A percentile compares a stretch with the other conserved stretches of the same genome.
These are phyloP conservation scores for Andrena hattorfiana DNA, from an alignment of 2,888 invertebrate genomes.

Conservation along the genomic window DNA sequence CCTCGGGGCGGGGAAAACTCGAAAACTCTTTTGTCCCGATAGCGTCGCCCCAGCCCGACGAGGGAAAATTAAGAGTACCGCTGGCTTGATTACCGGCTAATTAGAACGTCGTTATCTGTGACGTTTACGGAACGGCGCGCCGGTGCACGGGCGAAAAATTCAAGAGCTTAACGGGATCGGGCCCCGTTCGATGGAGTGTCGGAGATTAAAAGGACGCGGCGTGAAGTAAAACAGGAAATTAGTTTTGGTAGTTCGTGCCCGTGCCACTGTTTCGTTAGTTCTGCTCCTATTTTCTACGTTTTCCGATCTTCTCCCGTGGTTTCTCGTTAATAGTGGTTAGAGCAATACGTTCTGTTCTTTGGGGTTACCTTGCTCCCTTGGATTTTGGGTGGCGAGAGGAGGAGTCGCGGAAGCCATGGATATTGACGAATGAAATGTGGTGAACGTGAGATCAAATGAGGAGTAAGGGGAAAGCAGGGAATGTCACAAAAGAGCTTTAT, in stretches of 20 bases:
- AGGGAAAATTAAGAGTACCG: constrained; percentile 45
- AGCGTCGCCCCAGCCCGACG: constrained; percentile 12
- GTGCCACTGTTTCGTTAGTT: constrained; percentile 48
- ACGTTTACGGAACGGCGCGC: constrained; percentile 29
- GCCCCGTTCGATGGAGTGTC: constrained; percentile 28
- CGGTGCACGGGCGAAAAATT: constrained; percentile 29
- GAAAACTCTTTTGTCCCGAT: constrained; percentile 36
- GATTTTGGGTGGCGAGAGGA: background rate
- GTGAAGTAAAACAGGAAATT: constrained; percentile 60
- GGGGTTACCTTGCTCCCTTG: background rate
- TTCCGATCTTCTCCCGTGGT: background rate
- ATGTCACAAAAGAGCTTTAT: no score
- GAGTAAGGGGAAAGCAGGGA: no score
- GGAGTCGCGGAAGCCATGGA: background rate
- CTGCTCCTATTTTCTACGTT: background rate
- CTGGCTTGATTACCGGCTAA: constrained; percentile 49
- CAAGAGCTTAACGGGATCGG: background rate
- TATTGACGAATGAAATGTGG: background rate
- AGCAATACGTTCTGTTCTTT: background rate
- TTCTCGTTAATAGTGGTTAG: constrained; percentile 14
- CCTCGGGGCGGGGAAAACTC: background rate
- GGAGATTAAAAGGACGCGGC: constrained; percentile 50
- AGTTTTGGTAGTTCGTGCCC: constrained; percentile 40
- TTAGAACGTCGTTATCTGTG: constrained; percentile 58
- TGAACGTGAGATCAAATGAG: no score